Evolutionary conservation across 2,113 vertebrate species (phyloP).

Genomic region (Talpa occidentalis): DNA sequence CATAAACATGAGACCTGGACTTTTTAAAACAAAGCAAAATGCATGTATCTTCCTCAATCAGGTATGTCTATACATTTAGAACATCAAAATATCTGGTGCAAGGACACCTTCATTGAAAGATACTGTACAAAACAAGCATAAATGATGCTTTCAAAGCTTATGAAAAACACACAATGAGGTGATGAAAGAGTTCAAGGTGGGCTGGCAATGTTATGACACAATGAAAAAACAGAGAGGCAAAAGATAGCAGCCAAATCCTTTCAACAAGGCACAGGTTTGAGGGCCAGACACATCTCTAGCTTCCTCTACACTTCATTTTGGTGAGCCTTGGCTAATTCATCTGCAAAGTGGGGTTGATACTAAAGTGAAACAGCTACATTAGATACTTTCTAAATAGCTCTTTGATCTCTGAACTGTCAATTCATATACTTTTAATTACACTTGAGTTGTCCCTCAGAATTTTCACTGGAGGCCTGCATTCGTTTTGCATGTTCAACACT

Average conservation of each 20-base stretch:
- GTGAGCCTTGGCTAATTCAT: background rate
- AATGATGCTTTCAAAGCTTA: conserved; percentile 7
- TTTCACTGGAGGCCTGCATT: conserved; percentile 44
- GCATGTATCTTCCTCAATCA: background rate
- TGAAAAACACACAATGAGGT: background rate
- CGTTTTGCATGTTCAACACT: conserved; percentile 26
- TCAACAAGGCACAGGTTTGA: background rate
- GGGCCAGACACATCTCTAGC: background rate
- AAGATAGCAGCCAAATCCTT: background rate
- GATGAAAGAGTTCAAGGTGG: conserved; percentile 50
- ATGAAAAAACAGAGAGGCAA: background rate
- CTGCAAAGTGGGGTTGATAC: background rate
- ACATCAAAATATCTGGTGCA: background rate
- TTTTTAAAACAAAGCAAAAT: conserved; percentile 30
- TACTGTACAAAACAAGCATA: background rate
- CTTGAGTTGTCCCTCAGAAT: background rate
- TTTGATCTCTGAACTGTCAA: background rate
- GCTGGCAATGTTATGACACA: background rate
- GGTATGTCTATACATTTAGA: background rate
- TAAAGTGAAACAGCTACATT: background rate
- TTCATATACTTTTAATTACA: conserved; percentile 8
- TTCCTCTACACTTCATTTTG: background rate
- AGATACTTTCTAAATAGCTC: background rate
- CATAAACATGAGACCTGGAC: background rate
- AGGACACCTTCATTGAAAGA: background rate